phyloP scores from a whole-genome alignment of 2,797 vertebrate genomes.

The Picus viridis region DNA sequence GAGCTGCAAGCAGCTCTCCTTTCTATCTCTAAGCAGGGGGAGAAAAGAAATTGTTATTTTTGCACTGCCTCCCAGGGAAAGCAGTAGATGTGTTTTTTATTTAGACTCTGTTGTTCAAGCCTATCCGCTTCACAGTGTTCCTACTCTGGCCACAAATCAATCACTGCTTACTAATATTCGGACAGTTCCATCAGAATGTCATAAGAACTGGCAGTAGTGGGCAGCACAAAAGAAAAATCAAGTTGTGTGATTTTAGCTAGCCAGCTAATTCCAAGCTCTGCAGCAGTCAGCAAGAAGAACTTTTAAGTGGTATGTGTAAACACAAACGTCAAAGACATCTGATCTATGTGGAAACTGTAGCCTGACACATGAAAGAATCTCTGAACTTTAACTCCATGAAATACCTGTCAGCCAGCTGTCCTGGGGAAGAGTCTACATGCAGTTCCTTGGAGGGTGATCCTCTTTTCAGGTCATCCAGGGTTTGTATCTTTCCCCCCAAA shows the following conservation, averaged over 20 bases:
- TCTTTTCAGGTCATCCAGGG: background rate
- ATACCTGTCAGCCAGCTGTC: background rate
- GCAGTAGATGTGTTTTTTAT: background rate
- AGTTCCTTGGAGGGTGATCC: background rate
- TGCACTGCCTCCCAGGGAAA: background rate
- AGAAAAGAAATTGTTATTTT: background rate
- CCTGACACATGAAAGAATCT: background rate
- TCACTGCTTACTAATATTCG: background rate
- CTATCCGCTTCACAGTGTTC: background rate
- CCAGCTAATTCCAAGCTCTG: background rate
- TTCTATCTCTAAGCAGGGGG: background rate
- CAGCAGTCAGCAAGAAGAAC: background rate
- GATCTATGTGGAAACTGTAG: background rate
- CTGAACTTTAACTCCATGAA: slow-evolving; percentile 17
- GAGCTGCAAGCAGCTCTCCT: background rate
- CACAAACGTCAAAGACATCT: background rate
- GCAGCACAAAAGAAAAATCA: background rate
- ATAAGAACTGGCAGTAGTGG: background rate
- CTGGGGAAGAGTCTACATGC: background rate
- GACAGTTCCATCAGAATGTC: background rate
- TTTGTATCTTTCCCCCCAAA: background rate
- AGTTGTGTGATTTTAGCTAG: background rate
- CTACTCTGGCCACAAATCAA: background rate
- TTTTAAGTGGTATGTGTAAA: background rate
- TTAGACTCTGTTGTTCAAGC: background rate